A percentile compares a stretch with the other conserved stretches of the same genome.
phyloP scores from a whole-genome alignment of 2,888 invertebrate species.

The Drosophila birchii region DNA sequence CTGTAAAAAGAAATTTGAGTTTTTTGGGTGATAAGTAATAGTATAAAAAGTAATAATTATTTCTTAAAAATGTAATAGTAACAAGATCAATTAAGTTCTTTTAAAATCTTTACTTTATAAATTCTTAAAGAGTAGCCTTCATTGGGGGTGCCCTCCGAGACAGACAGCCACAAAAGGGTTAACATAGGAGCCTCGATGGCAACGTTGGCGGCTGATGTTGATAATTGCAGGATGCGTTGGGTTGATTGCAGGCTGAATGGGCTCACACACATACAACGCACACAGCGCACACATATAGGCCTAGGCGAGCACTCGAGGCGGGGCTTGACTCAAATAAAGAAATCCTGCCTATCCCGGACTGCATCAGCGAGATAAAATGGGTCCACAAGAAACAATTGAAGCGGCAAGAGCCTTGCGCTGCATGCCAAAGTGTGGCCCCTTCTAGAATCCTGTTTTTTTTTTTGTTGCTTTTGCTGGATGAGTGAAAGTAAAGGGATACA shows the following conservation, averaged over 20 bases:
- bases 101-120: background rate
- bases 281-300: slow-evolving; percentile 17
- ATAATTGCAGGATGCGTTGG: slow-evolving; percentile 81
- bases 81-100: too few relatives aligned
- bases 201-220: slow-evolving; percentile 60
- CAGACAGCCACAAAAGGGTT: slow-evolving; percentile 26
- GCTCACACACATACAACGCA: slow-evolving; percentile 37
- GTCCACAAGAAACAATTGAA: slow-evolving; percentile 72
- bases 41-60: too few relatives aligned
- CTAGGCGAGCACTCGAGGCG: slow-evolving; percentile 54
- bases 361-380: slow-evolving; percentile 61
- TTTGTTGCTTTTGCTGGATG: slow-evolving; percentile 7
- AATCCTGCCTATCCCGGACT: slow-evolving; percentile 71
- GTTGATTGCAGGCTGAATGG: slow-evolving; percentile 76
- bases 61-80: too few relatives aligned
- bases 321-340: slow-evolving; percentile 78
- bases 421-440: slow-evolving; percentile 34
- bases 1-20: background rate
- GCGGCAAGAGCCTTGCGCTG: slow-evolving; percentile 51
- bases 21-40: background rate
- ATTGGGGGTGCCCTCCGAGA: slow-evolving; percentile 2
- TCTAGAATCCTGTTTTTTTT: background rate
- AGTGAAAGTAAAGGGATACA: slow-evolving; percentile 81
- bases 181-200: slow-evolving; percentile 25
- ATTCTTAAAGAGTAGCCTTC: background rate